These are phyloP conservation scores for Brenthis hecate DNA, from an alignment of 2,888 invertebrate genomes.

Conservation along the genomic window DNA sequence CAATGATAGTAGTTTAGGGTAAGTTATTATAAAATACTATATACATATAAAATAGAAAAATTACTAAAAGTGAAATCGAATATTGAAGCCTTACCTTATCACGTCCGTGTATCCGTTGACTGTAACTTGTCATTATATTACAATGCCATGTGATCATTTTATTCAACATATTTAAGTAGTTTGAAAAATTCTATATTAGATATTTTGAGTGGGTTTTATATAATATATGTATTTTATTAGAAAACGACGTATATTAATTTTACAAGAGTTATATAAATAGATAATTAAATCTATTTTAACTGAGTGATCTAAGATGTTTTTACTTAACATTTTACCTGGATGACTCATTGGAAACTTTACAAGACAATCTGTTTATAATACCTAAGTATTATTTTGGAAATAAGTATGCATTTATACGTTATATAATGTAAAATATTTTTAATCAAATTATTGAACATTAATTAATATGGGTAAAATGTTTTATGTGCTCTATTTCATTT, in stretches of 20 bases:
- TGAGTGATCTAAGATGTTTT: slow-evolving; percentile 31
- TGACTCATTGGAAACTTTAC: slow-evolving; percentile 23
- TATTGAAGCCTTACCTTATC: slow-evolving; percentile 28
- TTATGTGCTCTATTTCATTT: too few relatives aligned
- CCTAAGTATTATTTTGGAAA: too few relatives aligned
- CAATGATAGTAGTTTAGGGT: slow-evolving; percentile 46
- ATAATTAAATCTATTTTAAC: slow-evolving; percentile 12
- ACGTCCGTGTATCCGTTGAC: slow-evolving; percentile 22
- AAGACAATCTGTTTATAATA: slow-evolving; percentile 2
- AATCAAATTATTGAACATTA: too few relatives aligned
- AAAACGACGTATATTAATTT: not conserved
- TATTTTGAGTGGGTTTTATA: too few relatives aligned
- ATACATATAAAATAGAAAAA: not conserved
- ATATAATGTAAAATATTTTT: too few relatives aligned
- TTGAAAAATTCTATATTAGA: not conserved
- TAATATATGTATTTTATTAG: too few relatives aligned
- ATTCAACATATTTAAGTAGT: not conserved
- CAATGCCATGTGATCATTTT: slow-evolving; percentile 4
- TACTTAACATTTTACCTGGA: slow-evolving; percentile 23
- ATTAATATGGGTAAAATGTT: too few relatives aligned
- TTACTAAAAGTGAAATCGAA: slow-evolving; percentile 8
- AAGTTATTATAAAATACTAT: slow-evolving; percentile 32
- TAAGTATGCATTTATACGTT: too few relatives aligned
- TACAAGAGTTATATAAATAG: not conserved
- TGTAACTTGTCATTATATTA: slow-evolving; percentile 11